Base-by-base conservation (phyloP, 2,113 vertebrate species). In the Pedetes capensis region DNA sequence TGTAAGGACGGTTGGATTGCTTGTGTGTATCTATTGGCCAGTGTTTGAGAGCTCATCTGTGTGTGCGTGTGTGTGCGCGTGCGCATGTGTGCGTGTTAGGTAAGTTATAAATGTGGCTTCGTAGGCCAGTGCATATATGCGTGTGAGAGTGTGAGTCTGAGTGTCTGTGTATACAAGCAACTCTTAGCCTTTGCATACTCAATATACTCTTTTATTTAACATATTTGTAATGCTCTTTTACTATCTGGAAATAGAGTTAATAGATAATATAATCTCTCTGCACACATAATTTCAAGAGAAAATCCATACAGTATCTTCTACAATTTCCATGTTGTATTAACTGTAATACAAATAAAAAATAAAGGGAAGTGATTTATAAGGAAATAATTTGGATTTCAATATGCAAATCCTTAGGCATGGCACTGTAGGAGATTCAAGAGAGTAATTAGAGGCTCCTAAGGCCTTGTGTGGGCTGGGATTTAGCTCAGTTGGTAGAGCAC, bases 241-340 rank as follows among this genome's bases (percentile, higher is more conserved):
- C 78, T 86, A 51, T 89, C 59, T 80, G 53, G 59, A 95, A 68
- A 83, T 53, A 64, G 68, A 89, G 32, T 76, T 93, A 42, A 81
- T 69, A 89, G 44, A 49, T 88, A 88, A 88, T 85, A 80, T 74
- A 95, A 72, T 42, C 51, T 90, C 61, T 94, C 55, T 89, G 34
- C 34, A 79, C n/a, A 86, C 89, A 76, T 51, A 83, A 87, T 95
- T 95, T 96, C 74, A 88, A 96, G 95, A 91, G 72, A 93, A 72
- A 90, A 81, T 55, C 42, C 61, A 78, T 66, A 69, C 39, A 92
- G 44, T 47, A 93, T 86, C 57, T 93, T 79, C 90, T 51, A 68
- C 8, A 92, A 64, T 94, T 80, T 69, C 5, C 57, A 95, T 57
- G 51, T 80, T 96, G 20, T 92, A 87, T 61, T 84, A 61, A 81